Evolutionary conservation across 1,140 invertebrate genomes (phyloP), one percentile per base, ranked within the genome.

Genomic region (Bombus affinis): DNA sequence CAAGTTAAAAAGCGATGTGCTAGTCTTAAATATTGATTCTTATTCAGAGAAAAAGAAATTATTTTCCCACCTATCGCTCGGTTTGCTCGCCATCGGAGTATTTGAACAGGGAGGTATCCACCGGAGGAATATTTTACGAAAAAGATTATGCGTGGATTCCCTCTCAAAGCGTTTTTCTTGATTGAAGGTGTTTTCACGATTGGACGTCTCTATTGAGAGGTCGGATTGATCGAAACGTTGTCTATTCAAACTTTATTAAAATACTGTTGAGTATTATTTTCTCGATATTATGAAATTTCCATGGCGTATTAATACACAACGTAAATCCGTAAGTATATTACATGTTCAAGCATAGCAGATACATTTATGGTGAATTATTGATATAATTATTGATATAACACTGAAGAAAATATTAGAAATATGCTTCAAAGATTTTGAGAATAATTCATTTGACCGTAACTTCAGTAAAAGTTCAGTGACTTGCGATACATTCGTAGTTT

Each of bases 1-100:
- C 74, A 76, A 76, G 74, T 76, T 59, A 39, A 62, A 62, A 39
- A 42, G 35, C 74, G 53, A 39, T 28, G 37, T 37, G 74, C 13
- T 8, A 37, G 53, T 35, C 28, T 62, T 39, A 76, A 76, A 62
- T 62, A 39, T 76, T 62, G 74, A 76, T 22, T 47, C 18, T 53
- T 53, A 53, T 53, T 53, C 47, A 53, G 18, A 9, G 13, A 25
- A n/a, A n/a, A 53, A 76, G 35, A 39, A 62, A 62, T 76, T 62
- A 76, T 59, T 39, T 39, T 62, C 39, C 25, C 0, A 62, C 12
- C 22, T 35, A 76, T 59, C 72, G 10, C 12, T 47, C 15, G 9
- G 73, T 59, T 75, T 75, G 35, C 18, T 59, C 74, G 12, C 3
- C 25, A 5, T 18, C 12, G 0, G n/a, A 53, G 18, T 53, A 35